A percentile compares a stretch with the other conserved stretches of the same genome.
Evolutionary conservation across 2,113 vertebrate species (phyloP).

Genomic region (Steatornis caripensis): DNA sequence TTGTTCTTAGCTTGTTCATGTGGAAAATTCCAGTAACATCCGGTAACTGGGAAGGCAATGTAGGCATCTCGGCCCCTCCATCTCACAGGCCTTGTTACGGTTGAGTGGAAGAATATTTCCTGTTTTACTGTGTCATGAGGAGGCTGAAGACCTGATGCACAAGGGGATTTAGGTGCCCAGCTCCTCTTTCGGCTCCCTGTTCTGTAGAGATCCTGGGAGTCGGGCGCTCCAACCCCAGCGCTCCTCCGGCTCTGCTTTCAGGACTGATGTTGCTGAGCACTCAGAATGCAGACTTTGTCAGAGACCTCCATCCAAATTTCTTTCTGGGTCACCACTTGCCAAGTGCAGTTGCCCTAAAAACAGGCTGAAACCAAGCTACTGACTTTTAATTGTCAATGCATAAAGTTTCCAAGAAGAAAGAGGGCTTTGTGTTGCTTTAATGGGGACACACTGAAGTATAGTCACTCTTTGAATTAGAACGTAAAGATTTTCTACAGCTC

Average conservation of each 20-base stretch:
- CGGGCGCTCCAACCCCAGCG: neutral
- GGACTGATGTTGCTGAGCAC: neutral
- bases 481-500: slow-evolving; percentile 24
- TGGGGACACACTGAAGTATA: slow-evolving; percentile 22
- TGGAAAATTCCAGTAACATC: neutral
- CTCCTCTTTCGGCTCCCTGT: neutral
- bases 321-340: slow-evolving; percentile 31
- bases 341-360: slow-evolving; percentile 34
- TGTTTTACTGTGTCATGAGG: neutral
- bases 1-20: neutral
- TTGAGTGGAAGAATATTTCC: neutral
- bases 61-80: neutral
- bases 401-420: slow-evolving; percentile 44
- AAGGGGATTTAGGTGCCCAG: neutral
- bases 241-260: neutral
- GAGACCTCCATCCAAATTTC: neutral
- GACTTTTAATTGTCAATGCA: slow-evolving; percentile 39
- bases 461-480: neutral
- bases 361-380: slow-evolving; percentile 20
- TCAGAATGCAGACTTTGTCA: neutral
- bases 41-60: neutral
- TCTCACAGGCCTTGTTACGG: neutral
- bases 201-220: neutral
- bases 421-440: slow-evolving; percentile 42
- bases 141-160: neutral